Percentiles rank a stretch among this genome's conserved stretches.
Evolutionary conservation across 2,113 vertebrate species (phyloP).

Genomic region (Ctenomys sociabilis): DNA sequence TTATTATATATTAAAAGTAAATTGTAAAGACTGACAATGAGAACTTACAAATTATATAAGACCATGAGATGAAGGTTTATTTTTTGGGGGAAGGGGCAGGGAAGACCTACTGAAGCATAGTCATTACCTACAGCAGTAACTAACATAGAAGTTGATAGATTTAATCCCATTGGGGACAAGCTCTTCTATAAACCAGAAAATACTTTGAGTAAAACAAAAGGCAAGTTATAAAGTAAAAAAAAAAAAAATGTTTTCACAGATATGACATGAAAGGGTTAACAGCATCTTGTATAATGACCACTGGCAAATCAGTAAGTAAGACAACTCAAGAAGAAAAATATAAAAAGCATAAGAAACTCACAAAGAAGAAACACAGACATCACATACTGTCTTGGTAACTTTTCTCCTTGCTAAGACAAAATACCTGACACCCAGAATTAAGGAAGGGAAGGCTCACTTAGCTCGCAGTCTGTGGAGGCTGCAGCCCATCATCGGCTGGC

Average conservation of each 20-base stretch:
- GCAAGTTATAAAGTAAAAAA: constrained; percentile 31
- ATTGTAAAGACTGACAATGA: background rate
- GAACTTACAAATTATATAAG: constrained; percentile 1
- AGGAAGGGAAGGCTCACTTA: background rate
- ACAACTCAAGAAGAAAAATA: background rate
- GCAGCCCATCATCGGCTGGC: background rate
- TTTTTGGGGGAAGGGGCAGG: background rate
- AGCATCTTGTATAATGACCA: background rate
- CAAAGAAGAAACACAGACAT: background rate
- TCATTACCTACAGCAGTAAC: background rate
- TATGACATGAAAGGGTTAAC: background rate
- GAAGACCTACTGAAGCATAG: background rate
- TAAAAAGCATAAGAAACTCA: background rate
- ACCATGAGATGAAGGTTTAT: background rate
- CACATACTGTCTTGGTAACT: background rate
- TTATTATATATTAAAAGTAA: background rate
- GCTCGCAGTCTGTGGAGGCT: background rate
- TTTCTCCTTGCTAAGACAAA: background rate
- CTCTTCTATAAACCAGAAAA: background rate
- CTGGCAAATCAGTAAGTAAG: background rate
- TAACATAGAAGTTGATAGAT: background rate
- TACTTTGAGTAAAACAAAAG: background rate
- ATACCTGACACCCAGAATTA: background rate
- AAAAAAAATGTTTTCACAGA: background rate
- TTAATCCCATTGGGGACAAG: background rate